Percentiles rank a stretch among this genome's conserved stretches.
These are phyloP conservation scores for Adelphocoris suturalis DNA, from an alignment of 2,888 invertebrate genomes.

Conservation along the genomic window DNA sequence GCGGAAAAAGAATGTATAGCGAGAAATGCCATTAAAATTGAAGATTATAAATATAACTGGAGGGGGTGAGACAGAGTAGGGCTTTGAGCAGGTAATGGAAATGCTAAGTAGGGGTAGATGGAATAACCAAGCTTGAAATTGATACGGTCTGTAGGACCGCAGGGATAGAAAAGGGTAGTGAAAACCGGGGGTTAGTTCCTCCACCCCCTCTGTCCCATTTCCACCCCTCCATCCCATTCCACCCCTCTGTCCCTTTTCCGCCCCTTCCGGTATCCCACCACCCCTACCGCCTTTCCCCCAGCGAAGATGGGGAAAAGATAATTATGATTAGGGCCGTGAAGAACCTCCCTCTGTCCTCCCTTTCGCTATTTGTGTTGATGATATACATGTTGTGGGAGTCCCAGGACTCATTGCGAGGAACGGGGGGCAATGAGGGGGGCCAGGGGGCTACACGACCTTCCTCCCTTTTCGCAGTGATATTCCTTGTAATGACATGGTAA, in stretches of 20 bases:
- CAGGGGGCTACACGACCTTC: neutral
- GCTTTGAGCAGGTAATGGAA: slow-evolving; percentile 66
- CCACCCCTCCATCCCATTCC: no score
- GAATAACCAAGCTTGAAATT: slow-evolving; percentile 71
- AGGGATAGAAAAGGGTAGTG: slow-evolving; percentile 31
- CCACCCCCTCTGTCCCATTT: no score
- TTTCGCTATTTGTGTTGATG: slow-evolving; percentile 67
- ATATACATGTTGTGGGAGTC: slow-evolving; percentile 71
- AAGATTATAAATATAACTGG: slow-evolving; percentile 31
- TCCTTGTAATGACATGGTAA: slow-evolving; percentile 30
- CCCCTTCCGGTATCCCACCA: no score
- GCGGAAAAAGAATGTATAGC: neutral
- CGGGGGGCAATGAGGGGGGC: no score
- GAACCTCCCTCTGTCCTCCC: slow-evolving; percentile 30
- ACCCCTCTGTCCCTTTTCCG: no score
- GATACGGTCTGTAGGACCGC: slow-evolving; percentile 67
- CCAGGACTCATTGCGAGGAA: slow-evolving; percentile 61
- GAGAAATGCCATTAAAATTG: slow-evolving; percentile 18
- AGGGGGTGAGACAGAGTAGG: neutral
- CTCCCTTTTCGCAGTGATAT: neutral
- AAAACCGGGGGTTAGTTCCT: neutral
- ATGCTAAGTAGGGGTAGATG: slow-evolving; percentile 70
- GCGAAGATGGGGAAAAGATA: slow-evolving; percentile 55
- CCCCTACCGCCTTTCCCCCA: neutral
- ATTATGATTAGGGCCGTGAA: slow-evolving; percentile 68